phyloP scores from a whole-genome alignment of 2,113 vertebrate genomes.

The Tenrec ecaudatus region DNA sequence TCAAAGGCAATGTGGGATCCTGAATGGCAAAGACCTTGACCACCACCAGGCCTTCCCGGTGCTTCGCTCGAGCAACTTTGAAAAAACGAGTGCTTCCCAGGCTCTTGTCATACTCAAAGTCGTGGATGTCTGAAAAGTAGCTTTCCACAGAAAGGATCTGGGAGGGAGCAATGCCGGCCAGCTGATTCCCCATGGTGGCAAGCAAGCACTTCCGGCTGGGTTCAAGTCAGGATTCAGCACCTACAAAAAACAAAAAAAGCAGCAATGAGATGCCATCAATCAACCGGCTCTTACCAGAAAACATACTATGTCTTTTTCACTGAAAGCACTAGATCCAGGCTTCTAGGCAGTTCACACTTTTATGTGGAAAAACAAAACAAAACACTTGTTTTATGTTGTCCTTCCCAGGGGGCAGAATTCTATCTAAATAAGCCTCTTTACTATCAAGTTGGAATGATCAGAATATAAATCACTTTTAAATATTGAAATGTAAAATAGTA shows the following conservation, averaged over 20 bases:
- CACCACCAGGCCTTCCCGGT: constrained; percentile 96
- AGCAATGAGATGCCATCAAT: background rate
- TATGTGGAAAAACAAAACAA: background rate
- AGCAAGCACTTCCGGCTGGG: background rate
- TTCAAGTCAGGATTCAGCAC: background rate
- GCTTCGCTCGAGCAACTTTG: constrained; percentile 97
- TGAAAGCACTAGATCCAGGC: background rate
- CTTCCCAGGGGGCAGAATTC: background rate
- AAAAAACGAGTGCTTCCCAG: constrained; percentile 98
- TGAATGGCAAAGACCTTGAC: constrained; percentile 99
- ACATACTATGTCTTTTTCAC: background rate
- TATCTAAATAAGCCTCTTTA: background rate
- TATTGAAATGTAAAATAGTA: background rate
- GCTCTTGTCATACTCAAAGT: constrained; percentile 98
- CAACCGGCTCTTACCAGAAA: background rate
- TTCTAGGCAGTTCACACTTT: background rate
- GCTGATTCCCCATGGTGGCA: constrained; percentile 95
- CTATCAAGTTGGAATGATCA: no score
- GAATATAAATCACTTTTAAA: no score
- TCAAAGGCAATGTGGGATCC: constrained; percentile 95
- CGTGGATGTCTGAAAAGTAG: constrained; percentile 98
- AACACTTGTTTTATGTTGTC: background rate
- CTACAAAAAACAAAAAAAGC: constrained; percentile 15
- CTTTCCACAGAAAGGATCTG: constrained; percentile 99
- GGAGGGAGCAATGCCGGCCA: constrained; percentile 97